phyloP scores from a whole-genome alignment of 2,888 invertebrate genomes.

The Timema cristinae region DNA sequence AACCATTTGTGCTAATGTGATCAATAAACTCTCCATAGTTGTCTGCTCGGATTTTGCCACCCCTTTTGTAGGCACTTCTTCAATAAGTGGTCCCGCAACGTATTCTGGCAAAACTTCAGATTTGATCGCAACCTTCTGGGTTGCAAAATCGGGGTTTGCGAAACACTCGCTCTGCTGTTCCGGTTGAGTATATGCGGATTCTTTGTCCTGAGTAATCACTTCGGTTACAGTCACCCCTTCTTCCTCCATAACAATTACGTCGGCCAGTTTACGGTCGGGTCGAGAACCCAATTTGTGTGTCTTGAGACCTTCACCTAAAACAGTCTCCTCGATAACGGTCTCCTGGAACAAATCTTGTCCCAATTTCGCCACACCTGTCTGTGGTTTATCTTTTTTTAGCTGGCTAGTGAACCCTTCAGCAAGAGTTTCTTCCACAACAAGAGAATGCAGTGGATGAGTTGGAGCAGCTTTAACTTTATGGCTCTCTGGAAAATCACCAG shows the following conservation, averaged over 20 bases:
- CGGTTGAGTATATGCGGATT: conserved; percentile 45
- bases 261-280: conserved; percentile 46
- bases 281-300: conserved; percentile 43
- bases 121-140: conserved; percentile 49
- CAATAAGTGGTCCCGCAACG: conserved; percentile 40
- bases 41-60: conserved; percentile 33
- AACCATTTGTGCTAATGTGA: conserved; percentile 34
- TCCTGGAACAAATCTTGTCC: conserved; percentile 46
- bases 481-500: conserved; percentile 52
- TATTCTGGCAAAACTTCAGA: conserved; percentile 49
- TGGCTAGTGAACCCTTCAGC: conserved; percentile 47
- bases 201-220: conserved; percentile 49
- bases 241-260: conserved; percentile 44
- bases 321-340: conserved; percentile 51
- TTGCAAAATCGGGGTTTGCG: conserved; percentile 48
- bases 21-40: conserved; percentile 36
- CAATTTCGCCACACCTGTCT: conserved; percentile 46
- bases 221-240: conserved; percentile 51
- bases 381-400: conserved; percentile 45
- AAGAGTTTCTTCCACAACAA: conserved; percentile 48
- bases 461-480: conserved; percentile 51
- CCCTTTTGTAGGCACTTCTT: conserved; percentile 36
- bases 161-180: conserved; percentile 43
- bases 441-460: conserved; percentile 51
- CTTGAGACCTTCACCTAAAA: conserved; percentile 53